Conservation (phyloP, 30 jellyfish, hydroid and myxozoan genomes). For the Catostylus mosaicus region DNA sequence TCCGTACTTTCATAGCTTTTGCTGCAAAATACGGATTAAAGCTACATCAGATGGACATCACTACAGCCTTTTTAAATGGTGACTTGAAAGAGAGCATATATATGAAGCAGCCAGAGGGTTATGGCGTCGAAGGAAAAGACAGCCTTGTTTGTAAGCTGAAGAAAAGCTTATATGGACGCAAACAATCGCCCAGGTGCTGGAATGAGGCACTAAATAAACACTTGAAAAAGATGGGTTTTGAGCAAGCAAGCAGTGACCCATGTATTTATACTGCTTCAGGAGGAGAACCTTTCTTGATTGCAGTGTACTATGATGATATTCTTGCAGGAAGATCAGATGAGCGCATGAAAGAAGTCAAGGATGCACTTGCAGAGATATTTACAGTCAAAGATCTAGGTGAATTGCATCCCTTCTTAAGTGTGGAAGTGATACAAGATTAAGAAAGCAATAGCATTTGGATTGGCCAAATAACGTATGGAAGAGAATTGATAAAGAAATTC, state of each 20-base stretch:
- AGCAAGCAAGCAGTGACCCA: constrained; percentile 16
- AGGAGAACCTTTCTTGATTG: constrained; percentile 10
- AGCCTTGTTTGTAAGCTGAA: constrained; percentile 63
- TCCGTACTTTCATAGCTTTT: neutral
- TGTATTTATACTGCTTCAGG: too few species aligned
- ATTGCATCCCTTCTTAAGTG: neutral
- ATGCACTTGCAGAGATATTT: constrained; percentile 15
- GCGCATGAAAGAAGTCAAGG: constrained; percentile 1
- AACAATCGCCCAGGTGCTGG: constrained; percentile 52
- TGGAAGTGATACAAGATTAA: neutral
- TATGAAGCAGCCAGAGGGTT: constrained; percentile 5
- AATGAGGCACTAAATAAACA: constrained; percentile 45
- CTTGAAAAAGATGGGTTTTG: constrained; percentile 33
- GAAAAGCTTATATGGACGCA: constrained; percentile 25
- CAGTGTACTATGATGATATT: constrained; percentile 68
- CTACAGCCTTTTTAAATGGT: neutral
- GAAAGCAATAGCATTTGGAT: too few species aligned
- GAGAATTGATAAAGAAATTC: too few species aligned
- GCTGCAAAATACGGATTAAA: neutral
- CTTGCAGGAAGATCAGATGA: constrained; percentile 34
- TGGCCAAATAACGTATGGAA: too few species aligned
- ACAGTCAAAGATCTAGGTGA: neutral
- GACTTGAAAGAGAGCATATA: neutral
- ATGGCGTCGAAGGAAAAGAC: constrained; percentile 12
- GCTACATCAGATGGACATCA: neutral